These are phyloP conservation scores for Drosophila repletoides DNA, from an alignment of 1,140 invertebrate genomes.

Conservation along the genomic window DNA sequence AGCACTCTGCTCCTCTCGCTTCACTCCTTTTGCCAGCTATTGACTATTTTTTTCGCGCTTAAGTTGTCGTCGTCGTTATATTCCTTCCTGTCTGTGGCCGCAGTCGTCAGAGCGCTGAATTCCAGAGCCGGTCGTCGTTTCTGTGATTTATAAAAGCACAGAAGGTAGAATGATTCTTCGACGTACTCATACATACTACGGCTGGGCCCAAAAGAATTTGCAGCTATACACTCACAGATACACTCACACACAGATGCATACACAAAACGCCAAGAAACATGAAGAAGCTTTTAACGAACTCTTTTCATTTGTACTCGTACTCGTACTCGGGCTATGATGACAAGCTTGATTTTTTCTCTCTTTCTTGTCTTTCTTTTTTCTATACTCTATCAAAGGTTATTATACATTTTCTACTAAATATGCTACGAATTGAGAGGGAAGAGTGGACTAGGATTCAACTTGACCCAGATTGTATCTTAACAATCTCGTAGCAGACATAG, in stretches of 20 bases:
- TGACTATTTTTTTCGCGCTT: conserved; percentile 77
- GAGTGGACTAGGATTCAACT: too few relatives aligned
- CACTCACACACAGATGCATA: conserved; percentile 6
- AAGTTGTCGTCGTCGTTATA: conserved; percentile 76
- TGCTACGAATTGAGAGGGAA: too few relatives aligned
- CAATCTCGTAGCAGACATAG: too few relatives aligned
- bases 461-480: too few relatives aligned
- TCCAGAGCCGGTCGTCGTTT: conserved; percentile 60
- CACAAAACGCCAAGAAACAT: conserved; percentile 58
- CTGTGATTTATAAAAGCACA: conserved; percentile 78
- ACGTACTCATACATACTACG: conserved; percentile 34
- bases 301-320: conserved; percentile 76
- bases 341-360: conserved; percentile 53
- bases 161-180: conserved; percentile 74
- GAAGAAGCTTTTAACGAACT: conserved; percentile 80
- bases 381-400: conserved; percentile 27
- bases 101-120: conserved; percentile 52
- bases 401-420: too few relatives aligned
- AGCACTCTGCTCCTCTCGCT: background rate
- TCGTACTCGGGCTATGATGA: conserved; percentile 64
- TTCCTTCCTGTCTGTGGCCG: conserved; percentile 75
- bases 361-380: conserved; percentile 1
- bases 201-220: conserved; percentile 73
- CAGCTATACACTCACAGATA: conserved; percentile 43
- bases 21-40: conserved; percentile 51